Evolutionary conservation across 2,113 vertebrate genomes (phyloP).

Genomic region (Rhinoderma darwinii): DNA sequence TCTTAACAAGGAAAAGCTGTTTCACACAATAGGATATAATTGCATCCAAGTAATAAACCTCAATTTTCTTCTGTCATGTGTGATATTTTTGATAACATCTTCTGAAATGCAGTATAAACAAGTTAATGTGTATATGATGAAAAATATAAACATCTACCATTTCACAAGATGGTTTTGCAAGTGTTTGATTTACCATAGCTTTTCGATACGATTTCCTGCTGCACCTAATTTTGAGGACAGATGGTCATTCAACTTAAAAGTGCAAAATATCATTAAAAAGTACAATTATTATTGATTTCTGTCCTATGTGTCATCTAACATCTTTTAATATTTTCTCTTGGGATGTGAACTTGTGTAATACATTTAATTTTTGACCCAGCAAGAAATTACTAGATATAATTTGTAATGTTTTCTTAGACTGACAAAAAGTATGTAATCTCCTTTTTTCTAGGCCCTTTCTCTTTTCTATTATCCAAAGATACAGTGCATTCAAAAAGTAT

Average conservation of each 20-base stretch:
- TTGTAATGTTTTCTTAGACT: too few species aligned
- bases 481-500: too few species aligned
- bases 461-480: too few species aligned
- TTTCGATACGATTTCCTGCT: constrained; percentile 45
- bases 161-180: constrained; percentile 59
- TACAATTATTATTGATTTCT: background rate
- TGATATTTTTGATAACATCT: constrained; percentile 65
- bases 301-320: background rate
- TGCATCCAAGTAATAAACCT: constrained; percentile 68
- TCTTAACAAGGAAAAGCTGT: constrained; percentile 68
- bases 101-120: constrained; percentile 67
- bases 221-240: constrained; percentile 60
- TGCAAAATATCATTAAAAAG: constrained; percentile 11
- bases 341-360: background rate
- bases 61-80: constrained; percentile 63
- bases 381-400: background rate
- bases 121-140: constrained; percentile 62
- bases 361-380: background rate
- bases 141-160: constrained; percentile 60
- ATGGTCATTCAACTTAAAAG: constrained; percentile 42
- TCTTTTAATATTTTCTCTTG: background rate
- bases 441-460: too few species aligned
- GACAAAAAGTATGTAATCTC: too few species aligned
- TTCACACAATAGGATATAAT: constrained; percentile 67
- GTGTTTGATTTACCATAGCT: constrained; percentile 59